Percentiles rank a stretch among this genome's conserved stretches.
phyloP scores from a whole-genome alignment of 2,888 invertebrate genomes.

The Trilocha varians region DNA sequence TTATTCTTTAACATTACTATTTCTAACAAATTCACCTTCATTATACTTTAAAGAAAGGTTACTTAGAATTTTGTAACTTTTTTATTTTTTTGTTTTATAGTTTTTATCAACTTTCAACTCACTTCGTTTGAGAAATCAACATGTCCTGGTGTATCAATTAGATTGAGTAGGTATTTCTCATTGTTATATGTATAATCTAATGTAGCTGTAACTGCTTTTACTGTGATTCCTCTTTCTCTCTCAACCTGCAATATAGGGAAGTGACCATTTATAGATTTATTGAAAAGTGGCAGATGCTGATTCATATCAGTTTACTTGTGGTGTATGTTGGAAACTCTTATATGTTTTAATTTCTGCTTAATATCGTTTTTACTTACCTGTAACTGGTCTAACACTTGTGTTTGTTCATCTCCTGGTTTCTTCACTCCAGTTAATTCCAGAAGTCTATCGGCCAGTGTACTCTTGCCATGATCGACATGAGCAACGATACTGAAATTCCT shows the following conservation, averaged over 20 bases:
- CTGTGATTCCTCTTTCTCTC: constrained; percentile 96
- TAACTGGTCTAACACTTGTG: constrained; percentile 83
- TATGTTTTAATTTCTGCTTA: background rate
- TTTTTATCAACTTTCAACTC: too few species aligned
- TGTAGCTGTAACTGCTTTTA: constrained; percentile 97
- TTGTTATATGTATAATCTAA: constrained; percentile 82
- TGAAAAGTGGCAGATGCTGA: too few species aligned
- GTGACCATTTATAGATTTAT: background rate
- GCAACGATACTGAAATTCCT: constrained; percentile 98
- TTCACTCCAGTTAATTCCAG: constrained; percentile 92
- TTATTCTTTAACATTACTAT: too few species aligned
- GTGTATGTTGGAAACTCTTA: too few species aligned
- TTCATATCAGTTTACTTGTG: too few species aligned
- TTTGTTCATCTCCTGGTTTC: constrained; percentile 75
- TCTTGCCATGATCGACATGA: constrained; percentile 99
- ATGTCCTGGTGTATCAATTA: constrained; percentile 99
- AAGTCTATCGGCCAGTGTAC: constrained; percentile 96
- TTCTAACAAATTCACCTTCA: too few species aligned
- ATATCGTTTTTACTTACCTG: constrained; percentile 66
- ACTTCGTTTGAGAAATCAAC: constrained; percentile 98
- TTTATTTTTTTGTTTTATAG: too few species aligned
- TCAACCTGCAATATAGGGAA: constrained; percentile 78
- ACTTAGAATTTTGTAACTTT: too few species aligned
- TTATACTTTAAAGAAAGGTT: too few species aligned
- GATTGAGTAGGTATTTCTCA: constrained; percentile 86